These are phyloP conservation scores for Dolomedes plantarius DNA, from an alignment of 2,888 invertebrate genomes.

Conservation along the genomic window DNA sequence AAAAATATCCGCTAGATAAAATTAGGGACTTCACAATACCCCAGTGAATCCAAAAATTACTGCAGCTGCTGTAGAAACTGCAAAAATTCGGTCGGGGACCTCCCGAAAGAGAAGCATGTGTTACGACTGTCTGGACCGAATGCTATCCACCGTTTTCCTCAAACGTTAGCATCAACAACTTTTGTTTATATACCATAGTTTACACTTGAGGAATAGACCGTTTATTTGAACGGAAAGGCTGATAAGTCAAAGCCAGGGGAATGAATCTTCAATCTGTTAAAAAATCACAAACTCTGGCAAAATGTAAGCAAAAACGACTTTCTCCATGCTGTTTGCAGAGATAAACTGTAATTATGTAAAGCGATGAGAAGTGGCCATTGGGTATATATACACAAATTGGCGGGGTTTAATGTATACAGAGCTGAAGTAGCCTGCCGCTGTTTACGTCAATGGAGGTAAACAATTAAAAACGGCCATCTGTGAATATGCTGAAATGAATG, in stretches of 20 bases:
- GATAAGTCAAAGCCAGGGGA: conserved; percentile 59
- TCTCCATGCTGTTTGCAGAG: conserved; percentile 25
- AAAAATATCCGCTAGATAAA: neutral
- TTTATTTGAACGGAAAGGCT: conserved; percentile 67
- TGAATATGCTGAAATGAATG: neutral
- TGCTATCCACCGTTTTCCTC: neutral
- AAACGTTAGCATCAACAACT: conserved; percentile 61
- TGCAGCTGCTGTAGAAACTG: neutral
- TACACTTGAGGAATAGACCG: conserved; percentile 58
- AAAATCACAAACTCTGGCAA: conserved; percentile 63
- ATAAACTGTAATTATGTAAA: conserved; percentile 71
- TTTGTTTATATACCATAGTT: conserved; percentile 63
- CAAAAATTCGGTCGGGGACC: neutral
- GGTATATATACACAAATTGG: conserved; percentile 55
- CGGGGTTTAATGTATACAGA: conserved; percentile 55
- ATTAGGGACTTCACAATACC: too few relatives aligned
- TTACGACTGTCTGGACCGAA: neutral
- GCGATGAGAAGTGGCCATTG: conserved; percentile 42
- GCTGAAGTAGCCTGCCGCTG: conserved; percentile 32
- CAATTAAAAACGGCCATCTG: conserved; percentile 26
- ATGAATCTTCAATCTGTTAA: conserved; percentile 63
- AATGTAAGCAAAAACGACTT: conserved; percentile 48
- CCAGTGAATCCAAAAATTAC: too few relatives aligned
- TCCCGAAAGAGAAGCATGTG: neutral
- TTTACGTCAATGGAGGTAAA: conserved; percentile 52